Base-by-base conservation (phyloP, 2,888 invertebrate species). In the Caenorhabditis sp. region DNA sequence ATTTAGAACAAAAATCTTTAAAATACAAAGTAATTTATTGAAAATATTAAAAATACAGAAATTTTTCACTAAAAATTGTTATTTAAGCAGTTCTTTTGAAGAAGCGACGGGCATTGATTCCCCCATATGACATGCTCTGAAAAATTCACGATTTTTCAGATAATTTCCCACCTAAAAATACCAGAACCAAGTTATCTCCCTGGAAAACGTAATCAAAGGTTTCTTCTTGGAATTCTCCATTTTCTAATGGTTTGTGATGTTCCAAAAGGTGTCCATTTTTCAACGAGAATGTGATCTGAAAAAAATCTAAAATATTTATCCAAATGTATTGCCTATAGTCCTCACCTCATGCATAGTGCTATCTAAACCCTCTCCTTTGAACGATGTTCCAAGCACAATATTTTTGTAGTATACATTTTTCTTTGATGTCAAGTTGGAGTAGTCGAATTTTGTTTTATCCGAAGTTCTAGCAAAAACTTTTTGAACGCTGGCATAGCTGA, bases 351-450 rank as follows among this genome's bases (percentile, higher is more conserved):
- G 86, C 64, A 81, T 65, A 63, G 80, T 79, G 62, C 78, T 80
- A 77, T 86, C 86, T 52, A 86, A 71, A 67, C 84, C 86, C 59
- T 84, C 85, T 59, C 77, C 86, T 25, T 70, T 62, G 78, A 86
- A 86, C 21, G 83, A 59, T 63, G 83, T 78, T 59, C 80, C 84
- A 57, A 86, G 67, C 53, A 75, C 67, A 58, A 85, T 68, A 54
- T 77, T 71, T 59, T 77, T 80, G 84, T 85, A 86, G 65, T 82
- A 77, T 23, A 85, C 83, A 67, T 84, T 73, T 67, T 85, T 86
- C 78, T 86, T 86, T 17, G 84, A 79, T 20, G 85, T 85, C 66
- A 80, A 63, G 70, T 84, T 84, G 27, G 78, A 71, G 70, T 73
- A 82, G 64, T 80, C 76, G 77, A 82, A 79, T 31, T 59, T 50